A percentile compares a stretch with the other conserved stretches of the same genome.
phyloP scores from a whole-genome alignment of 2,888 invertebrate species.

The Erebia aethiops region DNA sequence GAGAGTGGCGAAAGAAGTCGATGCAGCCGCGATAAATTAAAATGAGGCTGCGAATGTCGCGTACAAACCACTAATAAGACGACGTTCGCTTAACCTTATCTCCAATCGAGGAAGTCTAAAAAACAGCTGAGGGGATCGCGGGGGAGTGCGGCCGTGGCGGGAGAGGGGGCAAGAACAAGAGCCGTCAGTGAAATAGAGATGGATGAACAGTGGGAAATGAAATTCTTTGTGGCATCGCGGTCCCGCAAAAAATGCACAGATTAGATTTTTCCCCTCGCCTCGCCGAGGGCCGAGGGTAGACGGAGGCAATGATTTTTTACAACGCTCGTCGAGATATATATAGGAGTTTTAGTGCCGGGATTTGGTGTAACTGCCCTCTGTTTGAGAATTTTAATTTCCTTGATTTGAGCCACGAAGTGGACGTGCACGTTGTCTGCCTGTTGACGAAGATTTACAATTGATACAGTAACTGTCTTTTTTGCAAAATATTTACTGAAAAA shows the following conservation, averaged over 20 bases:
- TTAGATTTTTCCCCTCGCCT: constrained; percentile 83
- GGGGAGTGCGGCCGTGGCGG: constrained; percentile 53
- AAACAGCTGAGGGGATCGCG: constrained; percentile 62
- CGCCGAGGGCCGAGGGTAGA: constrained; percentile 71
- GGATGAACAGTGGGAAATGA: constrained; percentile 85
- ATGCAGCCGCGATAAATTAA: constrained; percentile 64
- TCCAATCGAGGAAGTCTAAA: constrained; percentile 81
- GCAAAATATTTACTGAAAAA: neutral
- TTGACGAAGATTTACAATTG: constrained; percentile 29
- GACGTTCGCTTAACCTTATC: constrained; percentile 80
- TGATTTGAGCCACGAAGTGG: constrained; percentile 59
- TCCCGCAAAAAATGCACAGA: constrained; percentile 84
- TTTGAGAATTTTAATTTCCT: constrained; percentile 82
- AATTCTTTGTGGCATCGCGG: constrained; percentile 84
- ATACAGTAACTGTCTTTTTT: constrained; percentile 33
- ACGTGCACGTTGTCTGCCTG: neutral
- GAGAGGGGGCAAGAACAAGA: constrained; percentile 77
- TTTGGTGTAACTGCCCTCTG: constrained; percentile 79
- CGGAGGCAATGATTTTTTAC: constrained; percentile 83
- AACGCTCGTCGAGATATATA: constrained; percentile 78
- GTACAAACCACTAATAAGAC: constrained; percentile 77
- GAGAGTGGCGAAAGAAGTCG: constrained; percentile 36
- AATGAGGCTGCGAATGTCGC: constrained; percentile 65
- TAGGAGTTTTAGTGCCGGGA: constrained; percentile 80
- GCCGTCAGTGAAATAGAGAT: constrained; percentile 84